These are phyloP conservation scores for Cydia strobilella DNA, from an alignment of 1,140 invertebrate species.

Conservation along the genomic window DNA sequence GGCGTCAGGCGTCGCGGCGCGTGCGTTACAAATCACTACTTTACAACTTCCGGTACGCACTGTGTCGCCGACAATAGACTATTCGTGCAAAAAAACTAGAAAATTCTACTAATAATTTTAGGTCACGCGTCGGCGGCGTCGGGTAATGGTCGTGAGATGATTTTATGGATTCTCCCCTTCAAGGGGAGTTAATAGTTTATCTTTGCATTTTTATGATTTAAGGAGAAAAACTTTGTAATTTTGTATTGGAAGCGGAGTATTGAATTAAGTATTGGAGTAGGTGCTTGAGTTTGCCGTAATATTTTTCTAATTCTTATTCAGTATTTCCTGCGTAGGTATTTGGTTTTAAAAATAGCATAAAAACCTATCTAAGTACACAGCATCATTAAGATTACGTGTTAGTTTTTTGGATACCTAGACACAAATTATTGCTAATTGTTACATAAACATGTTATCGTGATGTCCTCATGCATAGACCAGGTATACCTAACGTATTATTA, in stretches of 20 bases:
- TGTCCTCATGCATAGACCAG: no score
- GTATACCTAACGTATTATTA: background rate
- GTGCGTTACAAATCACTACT: conserved; percentile 79
- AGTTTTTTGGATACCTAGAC: no score
- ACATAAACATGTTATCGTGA: no score
- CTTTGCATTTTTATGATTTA: conserved; percentile 36
- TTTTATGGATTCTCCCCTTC: conserved; percentile 65
- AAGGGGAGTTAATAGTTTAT: background rate
- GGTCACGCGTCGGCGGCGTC: conserved; percentile 59
- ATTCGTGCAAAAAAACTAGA: conserved; percentile 59
- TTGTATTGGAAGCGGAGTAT: background rate
- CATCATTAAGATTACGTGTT: no score
- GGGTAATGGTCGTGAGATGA: conserved; percentile 69
- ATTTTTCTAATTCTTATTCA: no score
- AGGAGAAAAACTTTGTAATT: conserved; percentile 13
- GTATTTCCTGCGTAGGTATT: no score
- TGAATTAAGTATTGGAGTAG: background rate
- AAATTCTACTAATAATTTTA: conserved; percentile 66
- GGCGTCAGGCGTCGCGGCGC: conserved; percentile 72
- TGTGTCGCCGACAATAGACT: conserved; percentile 50
- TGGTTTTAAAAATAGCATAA: no score
- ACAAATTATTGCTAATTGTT: no score
- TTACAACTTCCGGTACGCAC: conserved; percentile 73
- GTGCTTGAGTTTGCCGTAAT: no score
- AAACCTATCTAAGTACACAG: no score